These are phyloP conservation scores for Morus bassanus DNA, from an alignment of 2,797 vertebrate genomes.

Conservation along the genomic window DNA sequence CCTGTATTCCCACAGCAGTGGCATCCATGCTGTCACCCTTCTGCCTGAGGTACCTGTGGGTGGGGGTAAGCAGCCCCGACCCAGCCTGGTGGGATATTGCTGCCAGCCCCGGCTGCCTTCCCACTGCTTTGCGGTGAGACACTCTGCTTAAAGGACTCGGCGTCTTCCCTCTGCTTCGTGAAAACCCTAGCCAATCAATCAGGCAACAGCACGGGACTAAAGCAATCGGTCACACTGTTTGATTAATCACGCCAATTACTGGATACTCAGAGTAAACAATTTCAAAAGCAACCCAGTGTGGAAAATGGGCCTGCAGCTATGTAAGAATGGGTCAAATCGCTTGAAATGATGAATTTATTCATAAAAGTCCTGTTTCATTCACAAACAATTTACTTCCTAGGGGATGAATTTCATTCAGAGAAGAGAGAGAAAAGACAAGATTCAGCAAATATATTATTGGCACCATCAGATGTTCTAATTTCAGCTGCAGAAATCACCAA, in stretches of 20 bases:
- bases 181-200: neutral
- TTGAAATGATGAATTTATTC: constrained; percentile 19
- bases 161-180: neutral
- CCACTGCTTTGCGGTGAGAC: neutral
- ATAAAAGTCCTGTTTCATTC: constrained; percentile 22
- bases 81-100: neutral
- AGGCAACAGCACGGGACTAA: neutral
- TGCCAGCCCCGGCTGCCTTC: neutral
- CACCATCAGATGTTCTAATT: neutral
- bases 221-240: neutral
- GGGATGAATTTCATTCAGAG: neutral
- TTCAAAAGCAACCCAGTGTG: neutral
- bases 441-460: neutral
- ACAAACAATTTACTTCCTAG: constrained; percentile 21
- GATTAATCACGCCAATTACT: constrained; percentile 31
- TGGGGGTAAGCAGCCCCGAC: neutral
- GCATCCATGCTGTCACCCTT: neutral
- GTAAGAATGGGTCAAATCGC: neutral
- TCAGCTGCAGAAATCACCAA: neutral
- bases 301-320: neutral
- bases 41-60: neutral
- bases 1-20: neutral
- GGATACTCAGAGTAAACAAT: neutral
- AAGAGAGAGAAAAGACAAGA: neutral
- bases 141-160: neutral